Conservation (phyloP, 2,797 vertebrate genomes). For the Pangasius mekongensis region DNA sequence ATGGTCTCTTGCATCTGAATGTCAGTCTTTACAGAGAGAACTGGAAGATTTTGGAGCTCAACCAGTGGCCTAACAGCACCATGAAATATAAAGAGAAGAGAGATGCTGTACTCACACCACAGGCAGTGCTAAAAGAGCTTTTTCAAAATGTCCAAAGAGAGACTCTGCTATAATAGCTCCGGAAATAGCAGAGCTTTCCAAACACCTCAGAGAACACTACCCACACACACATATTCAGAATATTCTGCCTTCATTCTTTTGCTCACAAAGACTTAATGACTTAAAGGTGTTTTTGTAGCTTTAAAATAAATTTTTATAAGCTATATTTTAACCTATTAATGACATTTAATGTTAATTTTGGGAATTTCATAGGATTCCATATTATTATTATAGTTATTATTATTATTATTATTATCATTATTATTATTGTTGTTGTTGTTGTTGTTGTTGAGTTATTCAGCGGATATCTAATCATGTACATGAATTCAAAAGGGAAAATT, state of each 20-base stretch:
- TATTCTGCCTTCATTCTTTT: conserved; percentile 7
- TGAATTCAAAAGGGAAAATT: not conserved
- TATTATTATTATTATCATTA: not conserved
- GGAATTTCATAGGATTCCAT: not conserved
- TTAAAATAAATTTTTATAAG: not conserved
- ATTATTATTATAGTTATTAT: not conserved
- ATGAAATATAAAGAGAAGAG: conserved; percentile 19
- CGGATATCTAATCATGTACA: not conserved
- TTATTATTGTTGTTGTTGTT: not conserved
- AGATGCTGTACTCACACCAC: not conserved
- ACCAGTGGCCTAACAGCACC: not conserved
- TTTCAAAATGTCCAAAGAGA: not conserved
- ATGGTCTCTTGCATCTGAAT: not conserved
- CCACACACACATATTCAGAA: conserved; percentile 14
- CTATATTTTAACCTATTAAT: not conserved
- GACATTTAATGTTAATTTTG: not conserved
- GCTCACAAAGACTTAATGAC: not conserved
- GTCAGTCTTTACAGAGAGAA: conserved; percentile 1
- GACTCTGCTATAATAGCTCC: not conserved
- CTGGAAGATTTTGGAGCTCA: not conserved
- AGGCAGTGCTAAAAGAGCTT: not conserved
- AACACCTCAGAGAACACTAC: conserved; percentile 24
- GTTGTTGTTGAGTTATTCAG: not conserved
- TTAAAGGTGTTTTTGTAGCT: not conserved
- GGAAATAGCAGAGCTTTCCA: conserved; percentile 37